Base-by-base conservation (phyloP, 2,888 invertebrate species). In the Platycheirus rosarum region DNA sequence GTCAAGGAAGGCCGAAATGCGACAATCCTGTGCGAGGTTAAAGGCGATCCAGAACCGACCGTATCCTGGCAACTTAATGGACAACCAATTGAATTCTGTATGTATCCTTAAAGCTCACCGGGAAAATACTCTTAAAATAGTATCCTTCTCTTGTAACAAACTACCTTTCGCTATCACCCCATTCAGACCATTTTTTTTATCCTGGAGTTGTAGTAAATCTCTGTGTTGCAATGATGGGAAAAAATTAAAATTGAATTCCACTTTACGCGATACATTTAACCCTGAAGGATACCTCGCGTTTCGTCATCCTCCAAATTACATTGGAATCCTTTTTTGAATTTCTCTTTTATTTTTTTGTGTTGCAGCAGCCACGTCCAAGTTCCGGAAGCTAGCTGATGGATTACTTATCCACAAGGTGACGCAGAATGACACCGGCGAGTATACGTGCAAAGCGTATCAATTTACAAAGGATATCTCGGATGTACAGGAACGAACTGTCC, bases 381-480 rank as follows among this genome's bases (percentile, higher is more conserved):
- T 91, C 86, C 88, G 89, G 79, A 89, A 91, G 85, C 89, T 92
- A 84, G 92, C 91, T 77, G 92, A 92, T 87, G 93, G 93, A 76
- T 90, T 93, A 85, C 88, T 91, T 85, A 92, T 93, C 87, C 90
- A 90, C 86, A 92, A 92, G 86, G 92, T 93, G 70, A 91, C 91
- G 40, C 90, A 92, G 85, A 90, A 90, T 73, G 93, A 93, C 87
- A 91, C 91, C 84, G 93, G 92, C 85, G 91, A 91, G 85, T 93
- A 93, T 89, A 91, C 91, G 85, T 93, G 93, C 88, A 91, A 91
- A 86, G 93, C 93, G 57, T 91, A 91, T 86, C 93, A 93, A 88
- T 89, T 91, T 74, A 91, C 91, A 78, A 88, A 90, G 71, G 90
- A 90, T 85, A 91, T 91, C 78, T 92, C 92, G 84, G 92, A 91